Evolutionary conservation across 2,888 invertebrate genomes (phyloP).

Genomic region (Hyppa rectilinea): DNA sequence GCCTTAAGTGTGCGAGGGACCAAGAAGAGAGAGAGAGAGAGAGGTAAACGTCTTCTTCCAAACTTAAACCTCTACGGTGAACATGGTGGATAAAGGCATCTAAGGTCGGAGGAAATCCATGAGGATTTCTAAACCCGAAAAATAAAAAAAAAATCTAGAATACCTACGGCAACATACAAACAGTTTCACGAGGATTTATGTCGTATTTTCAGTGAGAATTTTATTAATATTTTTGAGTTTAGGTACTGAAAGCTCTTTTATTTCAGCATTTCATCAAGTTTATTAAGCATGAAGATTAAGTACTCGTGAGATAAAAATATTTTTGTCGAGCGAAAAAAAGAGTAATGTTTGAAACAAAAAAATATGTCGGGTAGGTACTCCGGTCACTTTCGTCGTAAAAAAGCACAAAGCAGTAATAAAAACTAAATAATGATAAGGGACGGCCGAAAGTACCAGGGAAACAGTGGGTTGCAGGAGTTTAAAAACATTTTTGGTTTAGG

Average conservation of each 20-base stretch:
- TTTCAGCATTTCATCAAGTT: slow-evolving; percentile 54
- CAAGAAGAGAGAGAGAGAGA: no score
- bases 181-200: neutral
- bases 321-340: slow-evolving; percentile 36
- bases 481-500: slow-evolving; percentile 64
- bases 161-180: neutral
- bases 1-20: no score
- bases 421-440: slow-evolving; percentile 65
- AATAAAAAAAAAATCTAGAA: no score
- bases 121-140: no score
- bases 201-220: neutral
- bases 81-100: no score
- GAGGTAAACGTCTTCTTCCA: no score
- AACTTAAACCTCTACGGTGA: no score
- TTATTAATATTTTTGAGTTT: neutral
- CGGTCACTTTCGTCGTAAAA: slow-evolving; percentile 63
- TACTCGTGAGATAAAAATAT: slow-evolving; percentile 51
- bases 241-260: slow-evolving; percentile 12
- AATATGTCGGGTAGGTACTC: slow-evolving; percentile 39
- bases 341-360: slow-evolving; percentile 56
- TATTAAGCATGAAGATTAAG: slow-evolving; percentile 57
- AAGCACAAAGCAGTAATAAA: slow-evolving; percentile 58
- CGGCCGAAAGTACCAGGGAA: slow-evolving; percentile 49
- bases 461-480: slow-evolving; percentile 53
- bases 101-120: no score